These are phyloP conservation scores for Cinclus cinclus DNA, from an alignment of 2,113 vertebrate species.

Conservation along the genomic window DNA sequence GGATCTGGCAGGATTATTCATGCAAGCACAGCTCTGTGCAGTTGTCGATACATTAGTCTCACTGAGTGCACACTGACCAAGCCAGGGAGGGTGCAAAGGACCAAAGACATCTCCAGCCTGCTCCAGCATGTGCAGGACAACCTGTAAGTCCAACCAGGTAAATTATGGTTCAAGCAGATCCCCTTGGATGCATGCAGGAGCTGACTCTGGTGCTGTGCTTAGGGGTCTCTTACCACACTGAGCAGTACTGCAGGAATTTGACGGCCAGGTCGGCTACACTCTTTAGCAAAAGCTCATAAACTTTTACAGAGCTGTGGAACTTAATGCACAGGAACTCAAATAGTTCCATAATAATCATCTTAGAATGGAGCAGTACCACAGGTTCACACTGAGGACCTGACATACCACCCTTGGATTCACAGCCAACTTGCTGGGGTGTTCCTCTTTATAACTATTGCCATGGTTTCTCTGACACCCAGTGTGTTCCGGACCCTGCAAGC, in stretches of 20 bases:
- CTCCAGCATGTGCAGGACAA: not conserved
- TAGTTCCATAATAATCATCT: not conserved
- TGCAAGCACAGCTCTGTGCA: not conserved
- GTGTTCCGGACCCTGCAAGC: not conserved
- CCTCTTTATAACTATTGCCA: not conserved
- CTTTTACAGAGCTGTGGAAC: not conserved
- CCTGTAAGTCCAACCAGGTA: not conserved
- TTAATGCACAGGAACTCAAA: not conserved
- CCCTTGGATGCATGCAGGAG: not conserved
- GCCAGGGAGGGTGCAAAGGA: not conserved
- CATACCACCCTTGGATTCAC: not conserved
- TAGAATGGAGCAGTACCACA: not conserved
- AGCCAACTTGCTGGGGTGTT: not conserved
- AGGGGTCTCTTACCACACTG: not conserved
- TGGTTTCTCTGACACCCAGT: not conserved
- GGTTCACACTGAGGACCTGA: not conserved
- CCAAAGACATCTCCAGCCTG: not conserved
- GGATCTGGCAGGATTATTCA: slow-evolving; percentile 11
- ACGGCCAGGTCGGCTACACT: not conserved
- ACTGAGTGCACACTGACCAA: not conserved
- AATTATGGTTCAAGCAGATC: not conserved
- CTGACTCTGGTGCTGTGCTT: not conserved
- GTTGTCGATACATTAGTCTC: not conserved
- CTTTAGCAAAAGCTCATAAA: not conserved
- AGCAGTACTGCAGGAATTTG: not conserved